Base-by-base conservation (phyloP, 2,113 vertebrate species). In the Petrocephalus zakoni region DNA sequence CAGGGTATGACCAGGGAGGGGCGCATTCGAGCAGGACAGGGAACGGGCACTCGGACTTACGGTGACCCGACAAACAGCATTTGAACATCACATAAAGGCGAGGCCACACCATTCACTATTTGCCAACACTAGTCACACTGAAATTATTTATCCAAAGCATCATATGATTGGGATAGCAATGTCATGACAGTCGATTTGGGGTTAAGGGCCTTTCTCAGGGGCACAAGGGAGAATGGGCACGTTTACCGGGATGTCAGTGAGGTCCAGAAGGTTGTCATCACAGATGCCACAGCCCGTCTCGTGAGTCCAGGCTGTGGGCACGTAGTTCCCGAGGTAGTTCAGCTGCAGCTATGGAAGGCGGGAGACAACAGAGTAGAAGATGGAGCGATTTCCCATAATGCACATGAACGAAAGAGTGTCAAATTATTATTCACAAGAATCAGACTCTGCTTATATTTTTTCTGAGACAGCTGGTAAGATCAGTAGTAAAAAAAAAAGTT, bases 301-400 rank as follows among this genome's bases (percentile, higher is more conserved):
- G 0, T 96, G 94, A 0, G 95, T 96, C 96, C 96, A 97, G 42
- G 94, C 93, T 0, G 95, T 96, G 2, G 96, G 96, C 47, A 97
- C 94, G 0, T 97, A 97, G 89, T 97, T 97, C 2, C 95, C 95
- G 89, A 96, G 90, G 89, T 97, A 97, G 89, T 96, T 96, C 88
- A 97, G 91, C 89, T 96, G 95, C 8, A 97, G 92, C 96, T 97
- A 89, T 72, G 72, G 82, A n/a, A 87, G 9, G n/a, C 22, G 5
- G n/a, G 61, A 64, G 61, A 68, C n/a, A 5, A 58, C 22, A 29
- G 13, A 53, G n/a, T 37, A 37, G 34, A 81, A 25, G n/a, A 29
- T 22, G 29, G 87, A 46, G 19, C 53, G 84, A 9, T 25, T 51
- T 88, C 29, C 68, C 75, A 84, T 58, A 42, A 49, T n/a, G 8